phyloP scores from a whole-genome alignment of 2,113 vertebrate species.

The Cichladusa arquata region DNA sequence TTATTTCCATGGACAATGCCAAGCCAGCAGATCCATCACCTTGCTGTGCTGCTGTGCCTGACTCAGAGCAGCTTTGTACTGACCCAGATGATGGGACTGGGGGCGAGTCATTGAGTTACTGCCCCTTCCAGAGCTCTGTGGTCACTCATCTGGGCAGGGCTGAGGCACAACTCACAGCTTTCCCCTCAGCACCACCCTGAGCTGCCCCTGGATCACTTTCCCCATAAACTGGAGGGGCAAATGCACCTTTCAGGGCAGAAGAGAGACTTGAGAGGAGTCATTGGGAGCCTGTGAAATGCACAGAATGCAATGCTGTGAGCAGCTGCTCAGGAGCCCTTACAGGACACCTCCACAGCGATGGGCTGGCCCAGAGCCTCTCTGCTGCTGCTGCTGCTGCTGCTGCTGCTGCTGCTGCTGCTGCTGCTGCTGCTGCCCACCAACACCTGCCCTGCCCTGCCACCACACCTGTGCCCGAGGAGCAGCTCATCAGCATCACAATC shows the following conservation, averaged over 20 bases:
- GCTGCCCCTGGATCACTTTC: not conserved
- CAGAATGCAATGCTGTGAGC: not conserved
- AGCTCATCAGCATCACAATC: not conserved
- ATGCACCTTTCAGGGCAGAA: not conserved
- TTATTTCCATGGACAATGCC: not conserved
- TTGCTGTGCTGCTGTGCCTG: not conserved
- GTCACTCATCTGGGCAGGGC: fast-evolving
- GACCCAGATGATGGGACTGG: not conserved
- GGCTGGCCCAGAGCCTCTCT: not conserved
- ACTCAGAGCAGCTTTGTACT: not conserved
- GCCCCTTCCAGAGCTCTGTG: fast-evolving
- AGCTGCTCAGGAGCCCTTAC: not conserved
- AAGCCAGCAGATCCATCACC: not conserved
- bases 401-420: too few species aligned
- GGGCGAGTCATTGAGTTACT: not conserved
- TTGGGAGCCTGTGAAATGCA: not conserved
- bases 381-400: not conserved
- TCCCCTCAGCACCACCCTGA: not conserved
- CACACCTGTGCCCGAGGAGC: fast-evolving
- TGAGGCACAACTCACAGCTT: not conserved
- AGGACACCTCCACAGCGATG: not conserved
- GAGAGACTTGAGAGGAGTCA: not conserved
- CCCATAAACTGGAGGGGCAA: not conserved
- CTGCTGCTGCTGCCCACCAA: not conserved
- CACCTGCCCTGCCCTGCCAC: not conserved